Conservation (phyloP, 2,888 invertebrate species). For the Leptodirus hochenwartii region DNA sequence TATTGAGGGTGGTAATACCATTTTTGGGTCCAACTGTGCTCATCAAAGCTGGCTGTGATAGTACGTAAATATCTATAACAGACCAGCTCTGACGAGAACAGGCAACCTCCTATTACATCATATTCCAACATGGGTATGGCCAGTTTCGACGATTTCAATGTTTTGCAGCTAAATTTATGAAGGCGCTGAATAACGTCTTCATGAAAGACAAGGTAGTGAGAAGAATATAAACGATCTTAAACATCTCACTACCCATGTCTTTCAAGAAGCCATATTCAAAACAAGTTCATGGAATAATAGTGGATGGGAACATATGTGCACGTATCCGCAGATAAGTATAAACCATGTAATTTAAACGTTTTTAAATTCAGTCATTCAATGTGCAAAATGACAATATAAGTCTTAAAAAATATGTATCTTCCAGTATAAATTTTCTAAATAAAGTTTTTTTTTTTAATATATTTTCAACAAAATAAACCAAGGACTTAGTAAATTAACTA, state of each 20-base stretch:
- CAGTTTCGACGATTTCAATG: background rate
- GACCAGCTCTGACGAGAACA: constrained; percentile 32
- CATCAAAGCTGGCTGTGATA: constrained; percentile 97
- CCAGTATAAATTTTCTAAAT: too few relatives aligned
- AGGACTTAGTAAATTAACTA: too few relatives aligned
- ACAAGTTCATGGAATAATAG: too few relatives aligned
- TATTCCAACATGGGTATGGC: constrained; percentile 2
- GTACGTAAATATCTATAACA: constrained; percentile 54
- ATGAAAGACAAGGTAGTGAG: constrained; percentile 99
- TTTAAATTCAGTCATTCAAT: too few relatives aligned
- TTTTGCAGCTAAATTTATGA: constrained; percentile 2
- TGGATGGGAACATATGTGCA: too few relatives aligned
- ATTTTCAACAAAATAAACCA: too few relatives aligned
- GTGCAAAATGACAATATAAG: too few relatives aligned
- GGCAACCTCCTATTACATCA: constrained; percentile 16
- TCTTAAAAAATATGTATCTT: too few relatives aligned
- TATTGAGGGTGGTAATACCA: too few relatives aligned
- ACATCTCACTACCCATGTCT: constrained; percentile 99
- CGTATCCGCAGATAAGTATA: too few relatives aligned
- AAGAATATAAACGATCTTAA: constrained; percentile 39
- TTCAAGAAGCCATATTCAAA: constrained; percentile 54
- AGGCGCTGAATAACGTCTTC: constrained; percentile 32
- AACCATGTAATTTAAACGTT: too few relatives aligned
- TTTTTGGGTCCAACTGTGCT: constrained; percentile 45
- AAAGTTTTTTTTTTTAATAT: too few relatives aligned